These are phyloP conservation scores for Battus philenor DNA, from an alignment of 1,140 invertebrate genomes.

Conservation along the genomic window DNA sequence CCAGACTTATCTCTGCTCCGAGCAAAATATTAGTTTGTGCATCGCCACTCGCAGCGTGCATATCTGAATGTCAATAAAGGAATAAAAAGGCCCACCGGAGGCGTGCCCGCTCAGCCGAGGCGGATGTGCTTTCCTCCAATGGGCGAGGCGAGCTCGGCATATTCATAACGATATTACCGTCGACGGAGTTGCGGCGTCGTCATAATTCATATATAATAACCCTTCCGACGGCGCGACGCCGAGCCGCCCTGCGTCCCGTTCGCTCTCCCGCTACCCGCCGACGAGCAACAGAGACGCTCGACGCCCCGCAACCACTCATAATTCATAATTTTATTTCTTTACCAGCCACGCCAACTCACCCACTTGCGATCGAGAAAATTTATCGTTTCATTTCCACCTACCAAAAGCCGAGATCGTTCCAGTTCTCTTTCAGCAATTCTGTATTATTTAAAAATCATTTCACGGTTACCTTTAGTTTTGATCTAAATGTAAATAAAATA, in stretches of 20 bases:
- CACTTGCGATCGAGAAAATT: conserved; percentile 31
- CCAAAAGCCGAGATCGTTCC: conserved; percentile 7
- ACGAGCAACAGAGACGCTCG: conserved; percentile 53
- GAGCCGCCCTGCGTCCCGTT: conserved; percentile 56
- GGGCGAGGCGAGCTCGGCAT: conserved; percentile 61
- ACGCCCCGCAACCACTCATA: conserved; percentile 58
- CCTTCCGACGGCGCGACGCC: conserved; percentile 59
- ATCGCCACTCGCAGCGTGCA: conserved; percentile 67
- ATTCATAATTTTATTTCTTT: conserved; percentile 73
- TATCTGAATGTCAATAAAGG: conserved; percentile 74
- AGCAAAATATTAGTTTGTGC: conserved; percentile 73
- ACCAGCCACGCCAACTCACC: conserved; percentile 31
- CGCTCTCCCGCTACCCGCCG: conserved; percentile 28
- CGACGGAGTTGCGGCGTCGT: conserved; percentile 66
- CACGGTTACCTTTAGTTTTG: conserved; percentile 12
- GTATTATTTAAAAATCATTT: too few relatives aligned
- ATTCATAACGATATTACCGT: conserved; percentile 75
- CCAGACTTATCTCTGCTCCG: conserved; percentile 61
- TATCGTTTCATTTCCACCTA: conserved; percentile 44
- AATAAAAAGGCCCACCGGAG: conserved; percentile 70
- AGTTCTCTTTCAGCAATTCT: not conserved
- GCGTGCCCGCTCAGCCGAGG: conserved; percentile 65
- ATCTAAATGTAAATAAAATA: too few relatives aligned
- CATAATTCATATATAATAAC: conserved; percentile 76
- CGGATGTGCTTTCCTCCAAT: conserved; percentile 68